phyloP scores from a whole-genome alignment of 2,797 vertebrate species.

The Lacerta agilis region DNA sequence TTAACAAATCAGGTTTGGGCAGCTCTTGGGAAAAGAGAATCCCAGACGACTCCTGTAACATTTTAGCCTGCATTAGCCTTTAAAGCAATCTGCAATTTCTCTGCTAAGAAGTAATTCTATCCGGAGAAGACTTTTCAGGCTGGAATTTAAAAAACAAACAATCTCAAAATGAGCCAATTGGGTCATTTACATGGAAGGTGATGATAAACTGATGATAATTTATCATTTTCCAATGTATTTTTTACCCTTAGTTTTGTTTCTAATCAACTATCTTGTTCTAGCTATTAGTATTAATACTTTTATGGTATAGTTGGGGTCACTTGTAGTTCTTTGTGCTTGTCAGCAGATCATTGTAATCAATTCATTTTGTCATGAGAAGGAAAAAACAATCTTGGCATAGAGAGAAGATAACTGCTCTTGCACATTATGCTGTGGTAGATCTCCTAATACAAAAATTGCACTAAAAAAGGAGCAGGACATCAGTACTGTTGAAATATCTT shows the following conservation, averaged over 20 bases:
- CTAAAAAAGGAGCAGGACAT: neutral
- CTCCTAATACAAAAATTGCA: neutral
- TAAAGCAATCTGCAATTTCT: constrained; percentile 5
- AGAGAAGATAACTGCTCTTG: neutral
- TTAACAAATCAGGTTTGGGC: neutral
- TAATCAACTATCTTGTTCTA: neutral
- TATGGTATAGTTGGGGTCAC: neutral
- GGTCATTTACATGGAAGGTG: neutral
- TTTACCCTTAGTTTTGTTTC: constrained; percentile 1
- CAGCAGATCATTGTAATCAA: neutral
- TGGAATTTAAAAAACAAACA: neutral
- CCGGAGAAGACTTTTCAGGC: neutral
- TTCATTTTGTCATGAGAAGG: neutral
- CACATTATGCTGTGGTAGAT: neutral
- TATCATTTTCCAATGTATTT: neutral
- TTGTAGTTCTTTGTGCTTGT: neutral
- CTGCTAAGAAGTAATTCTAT: neutral
- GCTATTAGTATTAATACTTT: neutral
- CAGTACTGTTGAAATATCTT: neutral
- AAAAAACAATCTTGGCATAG: neutral
- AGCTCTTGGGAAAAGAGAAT: neutral
- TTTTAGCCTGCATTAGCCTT: constrained; percentile 13
- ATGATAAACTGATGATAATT: neutral
- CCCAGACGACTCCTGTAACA: neutral
- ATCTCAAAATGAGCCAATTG: too few relatives aligned